Conservation (phyloP, 1,140 invertebrate species). For the Globodera rostochiensis region DNA sequence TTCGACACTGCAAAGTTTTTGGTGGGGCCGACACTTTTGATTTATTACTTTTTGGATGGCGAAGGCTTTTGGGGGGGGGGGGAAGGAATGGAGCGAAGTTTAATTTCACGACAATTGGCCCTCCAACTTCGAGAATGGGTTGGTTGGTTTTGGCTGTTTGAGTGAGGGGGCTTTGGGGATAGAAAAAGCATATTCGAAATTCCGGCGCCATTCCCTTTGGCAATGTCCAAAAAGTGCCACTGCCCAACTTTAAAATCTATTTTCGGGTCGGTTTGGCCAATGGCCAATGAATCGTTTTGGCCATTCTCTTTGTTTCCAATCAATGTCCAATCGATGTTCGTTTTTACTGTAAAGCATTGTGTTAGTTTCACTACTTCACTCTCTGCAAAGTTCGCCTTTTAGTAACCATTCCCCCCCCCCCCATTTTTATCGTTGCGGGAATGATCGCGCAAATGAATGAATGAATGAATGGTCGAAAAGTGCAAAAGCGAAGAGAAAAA, state of each 20-base stretch:
- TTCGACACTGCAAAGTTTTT: neutral
- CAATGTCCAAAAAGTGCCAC: neutral
- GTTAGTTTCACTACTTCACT: neutral
- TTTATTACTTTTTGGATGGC: conserved; percentile 22
- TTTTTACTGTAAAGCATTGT: neutral
- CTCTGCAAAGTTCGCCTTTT: neutral
- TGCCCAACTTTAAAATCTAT: too few species aligned
- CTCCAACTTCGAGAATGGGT: conserved; percentile 1
- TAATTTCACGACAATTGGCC: conserved; percentile 20
- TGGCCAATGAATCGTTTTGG: neutral
- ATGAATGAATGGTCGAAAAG: neutral
- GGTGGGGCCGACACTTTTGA: conserved; percentile 11
- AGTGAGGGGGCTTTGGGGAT: neutral
- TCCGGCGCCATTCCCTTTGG: neutral
- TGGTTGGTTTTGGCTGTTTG: neutral
- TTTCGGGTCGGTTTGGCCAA: neutral
- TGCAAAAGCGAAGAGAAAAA: conserved; percentile 5
- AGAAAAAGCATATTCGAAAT: conserved; percentile 11
- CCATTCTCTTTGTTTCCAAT: neutral
- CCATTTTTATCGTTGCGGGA: neutral
- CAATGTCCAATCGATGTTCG: neutral
- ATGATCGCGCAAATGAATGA: conserved; percentile 9
- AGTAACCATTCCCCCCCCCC: neutral
- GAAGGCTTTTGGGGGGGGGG: neutral
- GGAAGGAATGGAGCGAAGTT: conserved; percentile 2